phyloP scores from a whole-genome alignment of 2,113 vertebrate species.

The Eubucco bourcierii region DNA sequence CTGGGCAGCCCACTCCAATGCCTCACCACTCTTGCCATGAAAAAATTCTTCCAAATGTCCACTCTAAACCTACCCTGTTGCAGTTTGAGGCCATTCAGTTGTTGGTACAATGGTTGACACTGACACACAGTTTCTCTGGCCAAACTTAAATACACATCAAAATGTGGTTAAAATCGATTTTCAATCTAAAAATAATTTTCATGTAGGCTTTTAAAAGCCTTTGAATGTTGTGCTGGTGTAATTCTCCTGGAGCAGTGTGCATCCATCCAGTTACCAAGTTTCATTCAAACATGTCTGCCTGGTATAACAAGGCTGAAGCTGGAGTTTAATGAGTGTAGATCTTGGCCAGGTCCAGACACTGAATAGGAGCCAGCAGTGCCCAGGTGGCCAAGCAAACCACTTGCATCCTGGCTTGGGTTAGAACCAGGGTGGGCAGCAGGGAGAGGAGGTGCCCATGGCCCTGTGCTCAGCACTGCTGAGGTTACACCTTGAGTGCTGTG shows the following conservation, averaged over 20 bases:
- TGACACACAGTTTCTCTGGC: not conserved
- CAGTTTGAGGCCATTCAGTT: too few relatives aligned
- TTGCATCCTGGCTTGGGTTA: too few relatives aligned
- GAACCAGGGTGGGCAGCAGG: too few relatives aligned
- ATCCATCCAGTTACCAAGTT: not conserved
- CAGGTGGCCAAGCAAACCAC: too few relatives aligned
- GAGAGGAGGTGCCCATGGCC: too few relatives aligned
- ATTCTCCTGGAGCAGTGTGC: not conserved
- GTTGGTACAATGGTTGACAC: not conserved
- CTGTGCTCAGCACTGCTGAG: too few relatives aligned
- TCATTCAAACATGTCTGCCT: not conserved
- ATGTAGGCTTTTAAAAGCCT: not conserved
- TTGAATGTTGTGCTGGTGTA: not conserved
- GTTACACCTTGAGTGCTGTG: too few relatives aligned
- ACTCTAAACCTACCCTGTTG: too few relatives aligned
- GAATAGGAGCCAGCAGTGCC: too few relatives aligned
- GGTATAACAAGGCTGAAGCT: not conserved
- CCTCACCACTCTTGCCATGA: too few relatives aligned
- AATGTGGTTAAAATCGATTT: not conserved
- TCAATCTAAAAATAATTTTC: not conserved
- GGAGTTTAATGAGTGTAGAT: not conserved
- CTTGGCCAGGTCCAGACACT: not conserved
- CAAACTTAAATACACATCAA: not conserved
- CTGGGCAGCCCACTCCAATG: too few relatives aligned
- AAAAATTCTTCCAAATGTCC: too few relatives aligned